A percentile compares a stretch with the other conserved stretches of the same genome.
phyloP scores from a whole-genome alignment of 2,113 vertebrate species.

The Peromyscus maniculatus region DNA sequence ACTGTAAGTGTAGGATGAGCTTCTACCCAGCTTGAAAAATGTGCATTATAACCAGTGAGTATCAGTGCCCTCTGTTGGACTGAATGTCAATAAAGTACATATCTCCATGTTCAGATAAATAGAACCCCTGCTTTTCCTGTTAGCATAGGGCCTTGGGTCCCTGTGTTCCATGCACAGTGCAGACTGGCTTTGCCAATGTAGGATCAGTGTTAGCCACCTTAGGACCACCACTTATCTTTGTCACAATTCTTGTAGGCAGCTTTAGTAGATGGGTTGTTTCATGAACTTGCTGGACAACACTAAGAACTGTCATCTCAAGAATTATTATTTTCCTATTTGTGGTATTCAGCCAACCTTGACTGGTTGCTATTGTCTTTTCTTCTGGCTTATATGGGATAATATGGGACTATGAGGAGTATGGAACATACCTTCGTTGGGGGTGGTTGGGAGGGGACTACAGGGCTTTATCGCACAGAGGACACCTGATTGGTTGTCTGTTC shows the following conservation, averaged over 20 bases:
- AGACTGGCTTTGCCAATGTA: background rate
- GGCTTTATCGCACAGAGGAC: background rate
- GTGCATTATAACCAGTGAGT: too few species aligned
- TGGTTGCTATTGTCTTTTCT: background rate
- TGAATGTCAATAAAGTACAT: background rate
- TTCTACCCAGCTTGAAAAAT: background rate
- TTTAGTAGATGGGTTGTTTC: background rate
- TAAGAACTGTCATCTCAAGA: background rate
- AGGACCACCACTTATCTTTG: background rate
- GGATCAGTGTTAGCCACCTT: background rate
- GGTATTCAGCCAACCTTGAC: background rate
- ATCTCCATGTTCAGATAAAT: background rate
- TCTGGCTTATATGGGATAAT: background rate
- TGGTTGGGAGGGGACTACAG: background rate
- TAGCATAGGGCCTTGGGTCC: background rate
- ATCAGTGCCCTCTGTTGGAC: background rate
- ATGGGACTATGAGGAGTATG: background rate
- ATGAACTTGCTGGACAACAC: background rate
- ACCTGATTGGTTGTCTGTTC: background rate
- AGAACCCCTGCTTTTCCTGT: background rate
- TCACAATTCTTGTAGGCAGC: background rate
- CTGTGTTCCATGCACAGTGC: background rate
- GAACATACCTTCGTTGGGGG: background rate
- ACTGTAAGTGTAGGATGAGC: background rate
- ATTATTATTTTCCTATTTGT: background rate